Percentiles rank a stretch among this genome's conserved stretches.
phyloP scores from a whole-genome alignment of 2,113 vertebrate species.

The Theristicus caerulescens region DNA sequence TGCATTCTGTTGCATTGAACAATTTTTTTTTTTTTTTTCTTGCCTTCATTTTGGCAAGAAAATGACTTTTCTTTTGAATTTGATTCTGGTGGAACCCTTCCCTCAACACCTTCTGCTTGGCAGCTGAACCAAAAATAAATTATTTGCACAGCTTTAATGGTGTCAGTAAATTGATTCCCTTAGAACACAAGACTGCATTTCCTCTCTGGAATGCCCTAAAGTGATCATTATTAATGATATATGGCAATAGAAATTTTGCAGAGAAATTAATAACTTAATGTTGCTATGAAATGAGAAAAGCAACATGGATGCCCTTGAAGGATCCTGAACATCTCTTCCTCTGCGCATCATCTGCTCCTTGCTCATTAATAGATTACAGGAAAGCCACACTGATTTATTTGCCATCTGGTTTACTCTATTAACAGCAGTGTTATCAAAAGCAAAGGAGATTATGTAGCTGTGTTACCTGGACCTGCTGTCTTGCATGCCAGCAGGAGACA shows the following conservation, averaged over 20 bases:
- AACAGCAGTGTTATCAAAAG: background rate
- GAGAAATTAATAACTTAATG: background rate
- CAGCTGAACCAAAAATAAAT: background rate
- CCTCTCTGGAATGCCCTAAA: background rate
- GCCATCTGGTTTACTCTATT: background rate
- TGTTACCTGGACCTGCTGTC: background rate
- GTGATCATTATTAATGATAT: background rate
- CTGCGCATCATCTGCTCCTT: background rate
- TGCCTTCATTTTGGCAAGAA: background rate
- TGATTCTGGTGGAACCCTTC: background rate
- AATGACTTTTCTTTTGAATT: background rate
- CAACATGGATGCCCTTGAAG: constrained; percentile 1
- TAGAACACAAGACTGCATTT: background rate
- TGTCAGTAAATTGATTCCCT: constrained; percentile 5
- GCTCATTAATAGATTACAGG: background rate
- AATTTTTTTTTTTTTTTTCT: too few species aligned
- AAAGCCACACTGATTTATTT: background rate
- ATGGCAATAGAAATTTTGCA: background rate
- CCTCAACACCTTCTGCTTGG: background rate
- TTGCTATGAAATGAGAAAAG: background rate
- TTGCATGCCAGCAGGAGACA: background rate
- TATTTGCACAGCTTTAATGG: background rate
- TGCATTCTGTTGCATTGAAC: background rate
- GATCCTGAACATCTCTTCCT: background rate
- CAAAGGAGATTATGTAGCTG: background rate